A percentile compares a stretch with the other conserved stretches of the same genome.
phyloP scores from a whole-genome alignment of 2,888 invertebrate genomes.

The Asteroscopus sphinx region DNA sequence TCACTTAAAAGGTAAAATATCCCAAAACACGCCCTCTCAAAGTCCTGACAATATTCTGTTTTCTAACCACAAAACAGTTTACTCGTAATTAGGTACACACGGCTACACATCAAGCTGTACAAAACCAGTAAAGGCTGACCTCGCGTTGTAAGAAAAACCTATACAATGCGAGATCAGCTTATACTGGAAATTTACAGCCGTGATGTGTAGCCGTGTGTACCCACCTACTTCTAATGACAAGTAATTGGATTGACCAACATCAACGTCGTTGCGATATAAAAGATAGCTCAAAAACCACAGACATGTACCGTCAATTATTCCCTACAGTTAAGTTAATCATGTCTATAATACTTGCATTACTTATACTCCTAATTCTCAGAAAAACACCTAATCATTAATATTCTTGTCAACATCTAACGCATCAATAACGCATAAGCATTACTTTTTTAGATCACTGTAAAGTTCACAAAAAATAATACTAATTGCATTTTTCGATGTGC shows the following conservation, averaged over 20 bases:
- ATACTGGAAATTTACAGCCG: no score
- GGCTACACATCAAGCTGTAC: no score
- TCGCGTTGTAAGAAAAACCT: no score
- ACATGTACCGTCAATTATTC: slow-evolving; percentile 10
- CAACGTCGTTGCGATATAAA: no score
- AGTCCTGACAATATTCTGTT: slow-evolving; percentile 8
- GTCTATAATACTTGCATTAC: not conserved
- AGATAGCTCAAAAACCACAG: not conserved
- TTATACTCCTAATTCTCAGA: slow-evolving; percentile 16
- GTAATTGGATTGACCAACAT: slow-evolving; percentile 18
- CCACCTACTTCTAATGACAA: slow-evolving; percentile 23
- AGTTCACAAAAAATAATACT: slow-evolving; percentile 7
- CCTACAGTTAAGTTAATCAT: slow-evolving; percentile 12
- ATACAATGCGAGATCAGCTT: no score
- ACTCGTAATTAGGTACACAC: slow-evolving; percentile 15
- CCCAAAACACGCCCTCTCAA: slow-evolving; percentile 25
- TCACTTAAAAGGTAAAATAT: slow-evolving; percentile 26
- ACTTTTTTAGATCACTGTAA: slow-evolving; percentile 3
- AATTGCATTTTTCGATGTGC: slow-evolving; percentile 14
- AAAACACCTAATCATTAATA: slow-evolving; percentile 21
- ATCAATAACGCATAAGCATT: slow-evolving; percentile 5
- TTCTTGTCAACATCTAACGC: slow-evolving; percentile 23
- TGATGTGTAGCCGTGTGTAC: no score
- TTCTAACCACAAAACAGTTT: slow-evolving; percentile 11
- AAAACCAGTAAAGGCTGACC: no score